Base-by-base conservation (phyloP, 2,797 vertebrate genomes). In the Acanthopagrus latus region DNA sequence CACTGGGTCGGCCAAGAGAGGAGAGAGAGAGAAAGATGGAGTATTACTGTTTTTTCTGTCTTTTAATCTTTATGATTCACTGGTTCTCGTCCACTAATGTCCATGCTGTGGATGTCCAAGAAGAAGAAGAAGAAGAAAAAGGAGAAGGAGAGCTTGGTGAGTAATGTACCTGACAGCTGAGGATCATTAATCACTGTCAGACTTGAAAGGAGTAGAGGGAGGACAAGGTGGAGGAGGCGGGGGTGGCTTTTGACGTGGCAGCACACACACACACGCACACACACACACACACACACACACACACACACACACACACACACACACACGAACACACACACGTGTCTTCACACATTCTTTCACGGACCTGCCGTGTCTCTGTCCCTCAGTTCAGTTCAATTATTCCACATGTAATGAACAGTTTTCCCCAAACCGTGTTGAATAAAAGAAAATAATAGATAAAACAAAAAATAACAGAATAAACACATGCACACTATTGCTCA, bases 101-200 rank as follows among this genome's bases (percentile, higher is more conserved):
- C 57, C 27, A 25, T 23, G 18, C 58, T 8, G 33, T 33, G 33
- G 7, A 33, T 8, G 33, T 33, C 33, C 33, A 33, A 33, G 52
- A 50, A 68, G 47, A 55, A 58, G 56, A 33, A 43, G 50, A 77
- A 47, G 65, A 38, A 9, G 0, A 51, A 23, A n/a, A 41, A 20
- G 33, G 27, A 62, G 74, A n/a, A 76, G 75, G 77, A 68, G 71
- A 83, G 73, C 82, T 66, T 74, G 81, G 86, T 88, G 91, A 93
- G 90, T 92, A 89, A 93, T 94, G 88, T 93, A 93, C 90, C 91
- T 94, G 94, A 95, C 94, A 95, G 93, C 94, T 94, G 89, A 93
- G 85, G 87, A 92, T 94, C 94, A 95, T 95, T 95, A 94, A 96
- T 96, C 94, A 95, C 88, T 93, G 91, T 94, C 93, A 93, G 88